A percentile compares a stretch with the other conserved stretches of the same genome.
Conservation (phyloP, 2,113 vertebrate genomes). For the Microtus ochrogaster region DNA sequence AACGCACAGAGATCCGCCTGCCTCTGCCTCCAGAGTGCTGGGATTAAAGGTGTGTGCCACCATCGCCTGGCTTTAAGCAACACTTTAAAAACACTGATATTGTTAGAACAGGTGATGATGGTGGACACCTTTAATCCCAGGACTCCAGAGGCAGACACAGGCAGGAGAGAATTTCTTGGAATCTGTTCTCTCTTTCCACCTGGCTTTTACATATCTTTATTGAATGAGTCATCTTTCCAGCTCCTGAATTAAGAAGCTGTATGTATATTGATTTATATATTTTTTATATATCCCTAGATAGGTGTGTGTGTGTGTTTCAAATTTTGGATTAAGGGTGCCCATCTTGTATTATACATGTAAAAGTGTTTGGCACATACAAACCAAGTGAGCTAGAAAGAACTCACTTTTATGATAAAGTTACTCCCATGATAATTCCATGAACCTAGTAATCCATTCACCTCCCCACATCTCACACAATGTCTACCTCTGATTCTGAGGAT, state of each 20-base stretch:
- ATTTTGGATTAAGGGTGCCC: background rate
- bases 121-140: no score
- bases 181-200: background rate
- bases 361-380: background rate
- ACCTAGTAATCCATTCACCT: background rate
- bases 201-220: background rate
- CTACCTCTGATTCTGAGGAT: background rate
- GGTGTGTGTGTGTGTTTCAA: background rate
- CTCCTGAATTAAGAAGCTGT: background rate
- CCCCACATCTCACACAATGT: background rate
- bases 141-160: no score
- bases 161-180: background rate
- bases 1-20: no score
- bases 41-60: no score
- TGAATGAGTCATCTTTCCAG: background rate
- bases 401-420: background rate
- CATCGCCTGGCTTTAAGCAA: no score
- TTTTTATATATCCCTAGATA: background rate
- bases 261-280: background rate
- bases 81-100: no score
- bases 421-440: background rate
- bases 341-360: background rate
- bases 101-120: no score
- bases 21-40: no score
- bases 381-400: background rate